A percentile compares a stretch with the other conserved stretches of the same genome.
Conservation (phyloP, 30 jellyfish, hydroid and myxozoan genomes). For the Catostylus mosaicus region DNA sequence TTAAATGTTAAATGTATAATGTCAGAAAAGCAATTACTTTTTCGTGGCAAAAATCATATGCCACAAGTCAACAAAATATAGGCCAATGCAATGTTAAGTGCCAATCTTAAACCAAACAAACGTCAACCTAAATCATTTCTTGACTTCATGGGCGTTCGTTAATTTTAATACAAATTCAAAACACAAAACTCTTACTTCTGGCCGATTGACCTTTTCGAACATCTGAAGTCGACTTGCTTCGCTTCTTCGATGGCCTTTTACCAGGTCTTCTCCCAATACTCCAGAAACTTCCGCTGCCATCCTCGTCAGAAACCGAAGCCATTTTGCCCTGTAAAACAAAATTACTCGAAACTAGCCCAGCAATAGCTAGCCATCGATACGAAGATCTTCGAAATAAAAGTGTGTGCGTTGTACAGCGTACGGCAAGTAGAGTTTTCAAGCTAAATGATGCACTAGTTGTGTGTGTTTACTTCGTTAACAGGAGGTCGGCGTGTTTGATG, state of each 20-base stretch:
- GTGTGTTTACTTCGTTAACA: not conserved
- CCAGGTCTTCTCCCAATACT: constrained; percentile 50
- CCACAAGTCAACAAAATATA: not conserved
- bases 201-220: constrained; percentile 38
- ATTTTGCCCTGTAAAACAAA: not conserved
- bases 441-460: not conserved
- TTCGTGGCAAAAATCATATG: constrained; percentile 3
- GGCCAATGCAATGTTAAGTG: not conserved
- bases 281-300: constrained; percentile 63
- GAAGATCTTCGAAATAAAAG: too few species aligned
- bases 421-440: not conserved
- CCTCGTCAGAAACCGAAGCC: constrained; percentile 66
- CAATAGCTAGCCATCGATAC: not conserved
- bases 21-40: not conserved
- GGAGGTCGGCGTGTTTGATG: constrained; percentile 25
- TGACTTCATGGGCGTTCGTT: too few species aligned
- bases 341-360: not conserved
- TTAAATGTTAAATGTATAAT: too few species aligned
- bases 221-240: constrained; percentile 65
- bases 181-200: constrained; percentile 27
- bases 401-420: too few species aligned
- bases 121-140: too few species aligned
- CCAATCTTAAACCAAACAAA: constrained; percentile 10
- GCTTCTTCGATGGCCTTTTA: constrained; percentile 48
- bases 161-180: not conserved